Conservation (phyloP, 1,140 invertebrate species). For the Drosophila navojoa region DNA sequence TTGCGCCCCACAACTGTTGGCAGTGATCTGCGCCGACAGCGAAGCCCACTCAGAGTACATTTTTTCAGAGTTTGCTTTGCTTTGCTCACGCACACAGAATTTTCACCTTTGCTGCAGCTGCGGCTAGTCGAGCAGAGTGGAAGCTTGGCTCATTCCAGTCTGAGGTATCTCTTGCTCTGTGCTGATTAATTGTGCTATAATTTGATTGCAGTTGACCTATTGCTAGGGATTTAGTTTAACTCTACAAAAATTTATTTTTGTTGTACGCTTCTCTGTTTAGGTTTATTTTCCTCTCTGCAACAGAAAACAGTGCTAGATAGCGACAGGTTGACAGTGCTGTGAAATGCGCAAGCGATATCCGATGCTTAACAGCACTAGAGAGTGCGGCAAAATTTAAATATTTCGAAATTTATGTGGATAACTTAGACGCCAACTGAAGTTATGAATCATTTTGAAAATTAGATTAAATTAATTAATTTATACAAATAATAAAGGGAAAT, state of each 20-base stretch:
- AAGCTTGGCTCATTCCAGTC: neutral
- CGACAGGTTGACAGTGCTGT: conserved; percentile 9
- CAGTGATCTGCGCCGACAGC: conserved; percentile 88
- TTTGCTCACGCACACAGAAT: neutral
- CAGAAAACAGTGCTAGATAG: conserved; percentile 5
- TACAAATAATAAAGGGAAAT: no score
- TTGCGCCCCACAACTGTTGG: conserved; percentile 87
- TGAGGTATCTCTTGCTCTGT: no score
- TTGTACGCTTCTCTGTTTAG: neutral
- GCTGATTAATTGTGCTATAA: no score
- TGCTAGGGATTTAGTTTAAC: no score
- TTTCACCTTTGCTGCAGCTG: conserved; percentile 11
- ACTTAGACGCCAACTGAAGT: no score
- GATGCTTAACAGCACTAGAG: neutral
- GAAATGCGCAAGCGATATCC: neutral
- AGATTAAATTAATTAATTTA: no score
- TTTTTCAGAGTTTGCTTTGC: neutral
- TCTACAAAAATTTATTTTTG: neutral
- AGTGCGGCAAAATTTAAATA: neutral
- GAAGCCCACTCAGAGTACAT: conserved; percentile 96
- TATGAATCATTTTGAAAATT: no score
- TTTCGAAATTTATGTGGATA: neutral
- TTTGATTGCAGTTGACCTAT: no score
- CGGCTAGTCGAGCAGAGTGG: neutral
- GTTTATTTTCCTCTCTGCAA: conserved; percentile 8